Evolutionary conservation across 2,797 vertebrate species (phyloP), one percentile per base, ranked within the genome.

Genomic region (Jordanella pulchra): DNA sequence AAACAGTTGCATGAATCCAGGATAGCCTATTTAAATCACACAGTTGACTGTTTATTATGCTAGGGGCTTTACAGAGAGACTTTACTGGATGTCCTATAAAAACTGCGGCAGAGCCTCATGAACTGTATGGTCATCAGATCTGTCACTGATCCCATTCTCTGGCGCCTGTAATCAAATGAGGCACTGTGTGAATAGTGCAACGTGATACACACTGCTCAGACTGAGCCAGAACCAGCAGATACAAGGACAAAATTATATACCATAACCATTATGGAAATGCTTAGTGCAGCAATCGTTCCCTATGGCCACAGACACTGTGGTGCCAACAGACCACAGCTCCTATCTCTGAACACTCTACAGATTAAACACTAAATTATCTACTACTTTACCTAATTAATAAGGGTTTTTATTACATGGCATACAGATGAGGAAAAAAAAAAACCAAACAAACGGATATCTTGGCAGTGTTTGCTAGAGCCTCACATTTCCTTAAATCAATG

Each of bases 131-230:
- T 91, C 89, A 89, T 89, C 89, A 91, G 77, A 87, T 89, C 80
- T 87, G 84, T 82, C 82, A 86, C 83, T 82, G 83, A 88, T 84
- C 81, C 80, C 71, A 66, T 86, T 82, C 81, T 78, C 80, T 86
- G 89, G 87, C 72, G 80, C 88, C 88, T 77, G 79, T 89, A 88
- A 86, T 90, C 88, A 87, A 87, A 90, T 89, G 86, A 89, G 79
- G 83, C 77, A 48, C 71, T 67, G 86, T 82, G 88, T 76, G 84
- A 84, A 89, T 81, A 79, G 56, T 82, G 85, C 84, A 89, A 90
- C 39, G 39, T 67, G 80, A 90, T 89, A 74, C 81, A 85, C 77
- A 73, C 61, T 39, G 82, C 42, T 77, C 76, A 79, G 69, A 73
- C 77, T 9, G 75, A 81, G 72, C 51, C 67, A 73, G 67, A 87